Base-by-base conservation (phyloP, 1,140 invertebrate species). In the Cydia fagiglandana region DNA sequence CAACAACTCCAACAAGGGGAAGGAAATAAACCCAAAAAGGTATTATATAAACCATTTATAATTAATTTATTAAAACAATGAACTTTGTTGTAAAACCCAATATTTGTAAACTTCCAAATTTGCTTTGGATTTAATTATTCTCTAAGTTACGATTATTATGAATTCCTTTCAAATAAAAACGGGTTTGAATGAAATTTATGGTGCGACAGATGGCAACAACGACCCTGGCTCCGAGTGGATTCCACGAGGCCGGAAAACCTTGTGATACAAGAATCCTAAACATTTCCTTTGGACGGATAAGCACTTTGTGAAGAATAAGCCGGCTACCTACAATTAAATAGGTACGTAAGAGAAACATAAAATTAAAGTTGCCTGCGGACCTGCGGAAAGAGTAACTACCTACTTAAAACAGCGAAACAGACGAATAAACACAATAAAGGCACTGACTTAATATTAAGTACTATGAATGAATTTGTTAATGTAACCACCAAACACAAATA, bases 181-280 rank as follows among this genome's bases (percentile, higher is more conserved):
- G n/a, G 56, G 56, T 17, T 61, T 61, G 56, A 24, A 61, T 61
- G 20, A 24, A 61, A 61, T 61, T 61, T 61, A 61, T 61, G 9
- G 20, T 6, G 56, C 56, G 56, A 61, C 56, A 77, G 78, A 74
- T 78, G 77, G 78, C 81, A 64, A 68, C 50, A 80, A 77, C 77
- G 76, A 76, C 76, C 75, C 38, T 41, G 28, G 38, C 76, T 53
- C 64, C 7, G 45, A 77, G 56, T 24, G 56, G 6, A n/a, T 20
- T 24, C 56, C 17, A 24, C 56, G 20, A 12, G 56, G 17, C 56
- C 17, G 56, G 20, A 61, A 61, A 61, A n/a, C 56, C 9, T 61
- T 73, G 75, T 76, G 76, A 76, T 77, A 76, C 68, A 77, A 77
- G 68, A 78, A 73, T 66, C 75, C 53, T 38, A 56, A 77, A 66